phyloP scores from a whole-genome alignment of 2,797 vertebrate genomes.

The Eulemur mongoz region DNA sequence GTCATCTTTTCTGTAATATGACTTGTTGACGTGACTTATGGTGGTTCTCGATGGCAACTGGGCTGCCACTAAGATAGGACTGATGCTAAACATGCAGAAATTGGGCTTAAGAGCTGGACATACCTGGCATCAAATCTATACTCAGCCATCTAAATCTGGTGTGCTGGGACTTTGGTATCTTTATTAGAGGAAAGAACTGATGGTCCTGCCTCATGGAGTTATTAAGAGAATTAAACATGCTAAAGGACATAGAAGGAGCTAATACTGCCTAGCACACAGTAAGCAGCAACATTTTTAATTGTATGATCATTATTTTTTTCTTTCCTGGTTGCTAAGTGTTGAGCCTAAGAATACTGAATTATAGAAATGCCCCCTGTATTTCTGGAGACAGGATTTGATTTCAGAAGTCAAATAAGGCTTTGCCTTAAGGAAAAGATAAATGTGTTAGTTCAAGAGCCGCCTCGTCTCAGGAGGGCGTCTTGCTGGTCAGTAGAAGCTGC shows the following conservation, averaged over 20 bases:
- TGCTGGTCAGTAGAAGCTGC: no score
- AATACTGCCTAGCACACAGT: not conserved
- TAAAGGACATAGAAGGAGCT: not conserved
- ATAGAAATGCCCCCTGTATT: no score
- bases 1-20: not conserved
- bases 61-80: accelerated
- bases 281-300: not conserved
- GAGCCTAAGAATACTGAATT: no score
- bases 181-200: not conserved
- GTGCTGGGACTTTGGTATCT: not conserved
- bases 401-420: no score
- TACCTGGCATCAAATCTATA: not conserved
- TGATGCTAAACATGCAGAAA: not conserved
- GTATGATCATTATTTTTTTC: not conserved
- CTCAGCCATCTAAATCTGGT: not conserved
- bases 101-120: not conserved
- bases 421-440: no score
- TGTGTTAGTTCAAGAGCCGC: no score
- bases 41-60: not conserved
- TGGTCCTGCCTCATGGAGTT: not conserved
- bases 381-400: no score
- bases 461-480: no score
- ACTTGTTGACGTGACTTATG: not conserved
- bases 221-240: not conserved
- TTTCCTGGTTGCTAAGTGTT: not conserved